These are phyloP conservation scores for Tetropium fuscum DNA, from an alignment of 2,888 invertebrate genomes.

Conservation along the genomic window DNA sequence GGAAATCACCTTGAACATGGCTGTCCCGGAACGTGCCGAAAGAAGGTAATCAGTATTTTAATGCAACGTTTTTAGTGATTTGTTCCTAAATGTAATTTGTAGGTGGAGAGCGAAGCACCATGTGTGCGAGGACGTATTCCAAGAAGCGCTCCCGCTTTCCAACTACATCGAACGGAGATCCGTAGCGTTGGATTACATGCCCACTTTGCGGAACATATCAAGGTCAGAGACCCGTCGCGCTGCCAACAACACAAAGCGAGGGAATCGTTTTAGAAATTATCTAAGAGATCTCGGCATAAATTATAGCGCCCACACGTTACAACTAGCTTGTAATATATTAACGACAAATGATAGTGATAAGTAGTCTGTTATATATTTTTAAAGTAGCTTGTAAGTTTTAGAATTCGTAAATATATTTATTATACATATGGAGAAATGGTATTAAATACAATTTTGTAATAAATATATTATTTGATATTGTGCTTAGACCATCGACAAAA, in stretches of 20 bases:
- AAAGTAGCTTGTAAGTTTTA: not conserved
- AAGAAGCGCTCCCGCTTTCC: constrained; percentile 67
- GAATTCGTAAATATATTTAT: too few relatives aligned
- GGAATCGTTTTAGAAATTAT: constrained; percentile 84
- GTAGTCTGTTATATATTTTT: not conserved
- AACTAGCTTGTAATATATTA: constrained; percentile 36
- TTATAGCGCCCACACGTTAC: constrained; percentile 29
- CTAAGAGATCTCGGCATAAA: constrained; percentile 59
- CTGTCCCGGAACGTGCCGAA: constrained; percentile 49
- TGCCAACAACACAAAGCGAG: constrained; percentile 72
- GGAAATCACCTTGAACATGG: constrained; percentile 42
- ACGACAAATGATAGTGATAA: constrained; percentile 5
- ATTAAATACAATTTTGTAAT: too few relatives aligned
- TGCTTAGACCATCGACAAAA: too few relatives aligned
- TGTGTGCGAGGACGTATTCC: constrained; percentile 65
- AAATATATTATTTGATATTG: too few relatives aligned
- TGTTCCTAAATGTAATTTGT: too few relatives aligned
- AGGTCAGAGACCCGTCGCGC: constrained; percentile 75
- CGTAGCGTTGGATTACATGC: constrained; percentile 77
- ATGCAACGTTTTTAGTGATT: not conserved
- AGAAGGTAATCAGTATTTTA: constrained; percentile 48
- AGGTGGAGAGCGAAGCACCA: constrained; percentile 62
- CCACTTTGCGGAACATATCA: constrained; percentile 76
- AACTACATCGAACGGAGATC: constrained; percentile 69
- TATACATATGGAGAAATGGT: not conserved